Conservation (phyloP, 2,113 vertebrate species). For the Bothrops jararaca region DNA sequence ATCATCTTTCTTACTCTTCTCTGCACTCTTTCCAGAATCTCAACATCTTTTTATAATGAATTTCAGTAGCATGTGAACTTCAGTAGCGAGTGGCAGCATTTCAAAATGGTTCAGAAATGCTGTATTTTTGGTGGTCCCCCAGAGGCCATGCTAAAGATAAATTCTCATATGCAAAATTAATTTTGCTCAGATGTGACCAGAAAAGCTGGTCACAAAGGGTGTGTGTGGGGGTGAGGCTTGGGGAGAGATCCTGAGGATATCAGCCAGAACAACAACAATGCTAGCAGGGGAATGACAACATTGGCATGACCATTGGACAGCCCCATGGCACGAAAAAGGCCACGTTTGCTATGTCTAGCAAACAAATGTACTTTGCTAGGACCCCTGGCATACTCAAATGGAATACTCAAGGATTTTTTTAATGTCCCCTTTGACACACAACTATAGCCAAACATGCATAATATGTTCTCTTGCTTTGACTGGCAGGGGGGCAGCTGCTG, state of each 20-base stretch:
- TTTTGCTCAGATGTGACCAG: neutral
- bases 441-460: neutral
- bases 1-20: too few relatives aligned
- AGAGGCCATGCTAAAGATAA: neutral
- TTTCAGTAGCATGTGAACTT: neutral
- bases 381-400: neutral
- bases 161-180: neutral
- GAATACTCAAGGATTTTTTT: neutral
- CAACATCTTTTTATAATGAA: too few relatives aligned
- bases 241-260: neutral
- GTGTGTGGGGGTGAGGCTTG: neutral
- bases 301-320: neutral
- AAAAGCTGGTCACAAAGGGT: neutral
- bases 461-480: neutral
- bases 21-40: too few relatives aligned
- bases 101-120: neutral
- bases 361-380: neutral
- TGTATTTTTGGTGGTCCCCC: neutral
- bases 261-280: neutral
- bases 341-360: neutral
- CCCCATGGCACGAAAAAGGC: neutral
- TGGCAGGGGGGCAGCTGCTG: slow-evolving; percentile 15
- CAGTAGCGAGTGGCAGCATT: neutral
- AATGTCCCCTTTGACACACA: neutral
- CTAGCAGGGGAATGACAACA: neutral